Conservation (phyloP, 1,140 invertebrate genomes). For the Tetraneura akinire region DNA sequence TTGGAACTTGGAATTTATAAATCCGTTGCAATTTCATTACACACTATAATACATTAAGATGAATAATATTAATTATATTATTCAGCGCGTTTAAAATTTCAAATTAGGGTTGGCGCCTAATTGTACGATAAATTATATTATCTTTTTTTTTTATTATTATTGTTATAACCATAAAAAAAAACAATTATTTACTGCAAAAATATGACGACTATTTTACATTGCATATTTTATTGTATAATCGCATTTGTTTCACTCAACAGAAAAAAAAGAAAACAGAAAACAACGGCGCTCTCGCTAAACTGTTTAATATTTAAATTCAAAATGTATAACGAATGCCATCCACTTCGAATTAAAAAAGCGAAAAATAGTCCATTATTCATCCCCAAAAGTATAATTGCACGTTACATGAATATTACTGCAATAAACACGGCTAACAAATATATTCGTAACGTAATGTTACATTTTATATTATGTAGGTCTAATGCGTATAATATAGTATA, state of each 20-base stretch:
- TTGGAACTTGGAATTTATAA: not conserved
- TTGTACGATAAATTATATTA: not conserved
- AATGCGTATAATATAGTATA: too few species aligned
- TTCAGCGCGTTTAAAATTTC: not conserved
- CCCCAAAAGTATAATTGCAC: not conserved
- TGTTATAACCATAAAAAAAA: constrained; percentile 12
- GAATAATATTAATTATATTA: not conserved
- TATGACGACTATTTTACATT: not conserved
- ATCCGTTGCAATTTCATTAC: not conserved
- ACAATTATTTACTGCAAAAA: not conserved
- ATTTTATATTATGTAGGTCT: too few species aligned
- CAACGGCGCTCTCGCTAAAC: not conserved
- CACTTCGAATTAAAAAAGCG: not conserved
- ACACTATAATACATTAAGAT: not conserved
- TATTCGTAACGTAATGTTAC: too few species aligned
- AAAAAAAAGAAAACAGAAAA: not conserved
- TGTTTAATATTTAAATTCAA: constrained; percentile 12
- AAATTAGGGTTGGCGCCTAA: not conserved
- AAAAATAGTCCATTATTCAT: not conserved
- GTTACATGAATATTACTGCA: not conserved
- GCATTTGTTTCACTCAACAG: not conserved
- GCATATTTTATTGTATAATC: constrained; percentile 13
- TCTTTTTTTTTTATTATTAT: not conserved
- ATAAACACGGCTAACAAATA: too few species aligned
- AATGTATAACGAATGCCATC: not conserved